Conservation (phyloP, 2,113 vertebrate genomes). For the Cheirogaleus medius region DNA sequence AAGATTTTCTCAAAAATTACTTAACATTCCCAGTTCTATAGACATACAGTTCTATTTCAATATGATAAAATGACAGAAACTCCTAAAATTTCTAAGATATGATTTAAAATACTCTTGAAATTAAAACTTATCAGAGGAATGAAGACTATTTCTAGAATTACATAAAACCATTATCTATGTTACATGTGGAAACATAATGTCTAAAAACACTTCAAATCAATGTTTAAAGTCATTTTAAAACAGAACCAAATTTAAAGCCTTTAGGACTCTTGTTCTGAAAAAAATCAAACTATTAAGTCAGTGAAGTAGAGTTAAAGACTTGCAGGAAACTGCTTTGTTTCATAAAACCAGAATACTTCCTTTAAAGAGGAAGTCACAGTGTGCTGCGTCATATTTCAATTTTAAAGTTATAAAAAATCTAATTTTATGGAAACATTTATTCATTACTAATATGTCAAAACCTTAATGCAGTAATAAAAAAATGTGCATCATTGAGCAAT, state of each 20-base stretch:
- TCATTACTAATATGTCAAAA: constrained; percentile 96
- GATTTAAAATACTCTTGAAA: constrained; percentile 29
- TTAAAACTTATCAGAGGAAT: neutral
- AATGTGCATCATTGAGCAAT: constrained; percentile 93
- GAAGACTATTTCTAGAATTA: constrained; percentile 43
- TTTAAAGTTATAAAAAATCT: constrained; percentile 84
- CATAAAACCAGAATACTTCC: constrained; percentile 63
- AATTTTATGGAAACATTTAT: constrained; percentile 92
- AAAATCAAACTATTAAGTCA: constrained; percentile 76
- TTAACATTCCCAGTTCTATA: neutral
- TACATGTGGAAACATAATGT: neutral
- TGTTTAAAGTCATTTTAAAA: constrained; percentile 58
- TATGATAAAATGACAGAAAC: neutral
- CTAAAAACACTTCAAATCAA: constrained; percentile 39
- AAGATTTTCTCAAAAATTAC: constrained; percentile 36
- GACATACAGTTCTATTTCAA: neutral
- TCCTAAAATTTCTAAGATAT: neutral
- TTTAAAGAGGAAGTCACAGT: constrained; percentile 70
- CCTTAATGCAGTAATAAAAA: constrained; percentile 96
- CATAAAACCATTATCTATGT: neutral
- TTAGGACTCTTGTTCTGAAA: constrained; percentile 64
- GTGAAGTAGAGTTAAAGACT: constrained; percentile 65
- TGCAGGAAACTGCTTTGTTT: constrained; percentile 69
- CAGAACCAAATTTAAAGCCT: constrained; percentile 8
- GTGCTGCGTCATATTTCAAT: constrained; percentile 81